Conservation (phyloP, 2,797 vertebrate genomes). For the Crax fasciolata region DNA sequence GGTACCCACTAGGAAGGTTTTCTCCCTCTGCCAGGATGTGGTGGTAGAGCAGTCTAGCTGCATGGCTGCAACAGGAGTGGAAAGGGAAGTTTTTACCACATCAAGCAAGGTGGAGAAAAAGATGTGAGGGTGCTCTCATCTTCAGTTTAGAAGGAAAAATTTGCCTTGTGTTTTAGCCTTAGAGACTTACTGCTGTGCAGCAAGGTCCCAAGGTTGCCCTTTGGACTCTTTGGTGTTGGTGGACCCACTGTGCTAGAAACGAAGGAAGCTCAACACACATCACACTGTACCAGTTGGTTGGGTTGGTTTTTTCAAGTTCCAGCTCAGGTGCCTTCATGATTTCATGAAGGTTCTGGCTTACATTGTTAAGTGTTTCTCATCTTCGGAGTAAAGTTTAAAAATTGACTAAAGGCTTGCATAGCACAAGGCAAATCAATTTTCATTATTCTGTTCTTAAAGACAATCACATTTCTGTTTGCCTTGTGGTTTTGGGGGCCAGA, state of each 20-base stretch:
- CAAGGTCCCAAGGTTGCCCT: neutral
- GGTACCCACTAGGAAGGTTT: neutral
- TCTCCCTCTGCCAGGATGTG: neutral
- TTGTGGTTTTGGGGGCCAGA: neutral
- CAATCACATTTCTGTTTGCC: neutral
- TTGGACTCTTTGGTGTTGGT: neutral
- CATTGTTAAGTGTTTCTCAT: neutral
- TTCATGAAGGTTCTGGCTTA: neutral
- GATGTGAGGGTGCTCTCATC: neutral
- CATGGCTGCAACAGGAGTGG: neutral
- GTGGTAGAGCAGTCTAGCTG: neutral
- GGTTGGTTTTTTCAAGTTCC: neutral
- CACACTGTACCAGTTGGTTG: neutral
- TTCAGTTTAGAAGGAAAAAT: neutral
- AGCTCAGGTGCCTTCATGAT: neutral
- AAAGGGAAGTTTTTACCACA: neutral
- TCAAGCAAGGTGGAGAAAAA: neutral
- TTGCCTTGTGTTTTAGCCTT: neutral
- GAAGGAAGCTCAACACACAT: neutral
- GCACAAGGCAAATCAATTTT: neutral
- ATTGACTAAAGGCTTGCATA: neutral
- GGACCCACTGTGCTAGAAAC: neutral
- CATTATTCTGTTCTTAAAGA: neutral
- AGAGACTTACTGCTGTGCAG: accelerated
- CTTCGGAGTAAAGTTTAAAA: neutral